Evolutionary conservation across 2,797 vertebrate genomes (phyloP), one percentile per base, ranked within the genome.

Genomic region (Gila robusta): DNA sequence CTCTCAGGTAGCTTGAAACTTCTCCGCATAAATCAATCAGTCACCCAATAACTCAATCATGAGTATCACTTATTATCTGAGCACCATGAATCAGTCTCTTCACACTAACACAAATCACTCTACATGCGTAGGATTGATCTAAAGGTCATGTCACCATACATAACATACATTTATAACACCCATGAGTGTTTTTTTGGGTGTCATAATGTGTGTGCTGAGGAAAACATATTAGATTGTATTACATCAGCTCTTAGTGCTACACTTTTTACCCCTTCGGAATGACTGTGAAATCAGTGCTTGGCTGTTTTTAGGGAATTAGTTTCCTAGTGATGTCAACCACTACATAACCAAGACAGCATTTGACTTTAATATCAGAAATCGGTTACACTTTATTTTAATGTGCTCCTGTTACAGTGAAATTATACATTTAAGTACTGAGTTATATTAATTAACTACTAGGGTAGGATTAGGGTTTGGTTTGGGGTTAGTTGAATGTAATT

Each of bases 1-100:
- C 91, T 97, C 96, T 2, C 96, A 98, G 97, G 97, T 98, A 98
- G 37, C 14, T 66, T 79, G 26, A 71, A 77, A 70, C 21, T 0
- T 19, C 47, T 37, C 5, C 11, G 19, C 47, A 21, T 44, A 32
- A 26, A 66, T 69, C 62, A 69, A 7, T 26, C 10, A 77, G 44
- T 56, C 82, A 64, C 56, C 59, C 64, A 47, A 35, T 59, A 78
- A 59, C 52, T 39, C 32, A 54, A 71, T 70, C 64, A 72, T 37
- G 64, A 81, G 52, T 54, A 7, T 54, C 49, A 54, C 17, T 17
- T 17, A 54, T 82, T 72, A 19, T 71, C 69, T 70, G 9, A 59
- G 3, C 17, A 35, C 23, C 16, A 16, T 67, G 44, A 41, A 54
- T 54, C 35, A 78, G 6, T 78, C 62, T 77, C 28, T 49, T 62